phyloP scores from a whole-genome alignment of 1,140 invertebrate genomes.

The Amphibalanus amphitrite region DNA sequence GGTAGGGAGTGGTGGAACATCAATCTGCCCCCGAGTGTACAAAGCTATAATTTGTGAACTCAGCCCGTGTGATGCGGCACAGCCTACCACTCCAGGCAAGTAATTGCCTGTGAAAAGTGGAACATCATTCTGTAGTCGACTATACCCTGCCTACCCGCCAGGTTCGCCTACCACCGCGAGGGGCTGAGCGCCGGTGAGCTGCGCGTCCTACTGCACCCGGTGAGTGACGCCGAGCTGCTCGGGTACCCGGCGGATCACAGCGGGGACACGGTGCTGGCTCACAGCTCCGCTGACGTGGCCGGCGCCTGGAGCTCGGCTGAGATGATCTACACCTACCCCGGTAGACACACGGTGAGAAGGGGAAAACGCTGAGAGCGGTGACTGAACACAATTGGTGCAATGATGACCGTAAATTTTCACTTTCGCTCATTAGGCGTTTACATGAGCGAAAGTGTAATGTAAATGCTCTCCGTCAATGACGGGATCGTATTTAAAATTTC shows the following conservation, averaged over 20 bases:
- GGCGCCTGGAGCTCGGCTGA: slow-evolving; percentile 33
- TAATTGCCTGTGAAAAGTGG: neutral
- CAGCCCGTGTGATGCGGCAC: neutral
- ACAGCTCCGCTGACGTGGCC: slow-evolving; percentile 35
- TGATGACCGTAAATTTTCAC: neutral
- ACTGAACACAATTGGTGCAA: too few species aligned
- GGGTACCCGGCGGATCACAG: slow-evolving; percentile 18
- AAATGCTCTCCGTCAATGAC: too few species aligned
- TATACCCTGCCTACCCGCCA: too few species aligned
- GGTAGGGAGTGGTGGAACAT: too few species aligned
- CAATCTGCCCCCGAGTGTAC: too few species aligned
- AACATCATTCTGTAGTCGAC: neutral
- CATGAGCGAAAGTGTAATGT: too few species aligned
- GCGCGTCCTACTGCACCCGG: slow-evolving; percentile 34
- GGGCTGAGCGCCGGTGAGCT: slow-evolving; percentile 41
- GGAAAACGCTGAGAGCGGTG: too few species aligned
- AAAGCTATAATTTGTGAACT: neutral
- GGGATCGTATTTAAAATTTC: too few species aligned
- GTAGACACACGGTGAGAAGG: too few species aligned
- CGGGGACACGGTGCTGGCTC: slow-evolving; percentile 37
- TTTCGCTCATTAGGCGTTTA: neutral
- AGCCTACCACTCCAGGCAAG: neutral
- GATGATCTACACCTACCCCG: slow-evolving; percentile 37
- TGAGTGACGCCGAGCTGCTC: slow-evolving; percentile 17
- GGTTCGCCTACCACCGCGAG: slow-evolving; percentile 34